These are phyloP conservation scores for Catamblyrhynchus diadema DNA, from an alignment of 2,797 vertebrate species.

Conservation along the genomic window DNA sequence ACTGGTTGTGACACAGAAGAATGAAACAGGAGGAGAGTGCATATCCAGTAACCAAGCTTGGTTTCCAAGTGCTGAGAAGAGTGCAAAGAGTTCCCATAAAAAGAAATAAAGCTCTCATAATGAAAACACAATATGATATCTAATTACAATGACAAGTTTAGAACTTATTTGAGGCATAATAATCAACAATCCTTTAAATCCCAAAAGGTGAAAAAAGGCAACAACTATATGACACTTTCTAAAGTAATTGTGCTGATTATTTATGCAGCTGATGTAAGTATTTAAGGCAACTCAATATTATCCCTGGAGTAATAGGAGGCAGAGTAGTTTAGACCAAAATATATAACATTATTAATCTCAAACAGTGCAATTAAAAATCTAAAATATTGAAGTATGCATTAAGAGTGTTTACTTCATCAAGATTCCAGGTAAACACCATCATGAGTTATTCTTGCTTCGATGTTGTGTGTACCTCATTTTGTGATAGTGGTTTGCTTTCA, in stretches of 20 bases:
- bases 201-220: neutral
- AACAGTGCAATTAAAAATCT: neutral
- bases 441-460: neutral
- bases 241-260: neutral
- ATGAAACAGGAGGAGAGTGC: neutral
- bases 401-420: neutral
- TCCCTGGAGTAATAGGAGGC: neutral
- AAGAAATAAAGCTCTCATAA: neutral
- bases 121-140: neutral
- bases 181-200: neutral
- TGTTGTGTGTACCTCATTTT: neutral
- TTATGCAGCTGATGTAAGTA: neutral
- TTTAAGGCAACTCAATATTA: neutral
- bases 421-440: neutral
- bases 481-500: neutral
- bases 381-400: neutral
- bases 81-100: neutral
- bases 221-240: neutral
- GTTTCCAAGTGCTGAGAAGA: neutral
- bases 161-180: neutral
- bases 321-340: neutral
- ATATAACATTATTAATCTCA: neutral
- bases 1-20: neutral
- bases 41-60: neutral
- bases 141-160: neutral